Percentiles rank a stretch among this genome's conserved stretches.
Conservation (phyloP, 1,140 invertebrate species). For the Dendroctonus valens region DNA sequence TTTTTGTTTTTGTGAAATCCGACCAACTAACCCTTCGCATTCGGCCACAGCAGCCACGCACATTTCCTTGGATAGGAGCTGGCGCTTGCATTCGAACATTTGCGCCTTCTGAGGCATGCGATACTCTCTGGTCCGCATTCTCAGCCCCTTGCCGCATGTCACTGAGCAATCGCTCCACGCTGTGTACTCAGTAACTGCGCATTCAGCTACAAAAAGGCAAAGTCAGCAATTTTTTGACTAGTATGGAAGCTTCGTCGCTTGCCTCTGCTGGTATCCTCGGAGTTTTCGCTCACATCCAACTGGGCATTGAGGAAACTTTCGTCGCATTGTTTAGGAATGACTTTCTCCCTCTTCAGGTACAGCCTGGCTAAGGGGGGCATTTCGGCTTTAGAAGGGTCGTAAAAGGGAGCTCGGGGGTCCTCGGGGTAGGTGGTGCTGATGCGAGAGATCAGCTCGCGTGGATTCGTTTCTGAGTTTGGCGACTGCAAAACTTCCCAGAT, state of each 20-base stretch:
- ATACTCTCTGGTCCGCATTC: slow-evolving; percentile 76
- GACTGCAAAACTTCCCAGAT: slow-evolving; percentile 58
- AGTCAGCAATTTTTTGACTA: not conserved
- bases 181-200: slow-evolving; percentile 71
- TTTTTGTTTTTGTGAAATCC: not conserved
- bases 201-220: slow-evolving; percentile 63
- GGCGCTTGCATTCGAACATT: slow-evolving; percentile 75
- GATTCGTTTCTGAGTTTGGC: slow-evolving; percentile 79
- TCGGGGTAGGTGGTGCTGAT: slow-evolving; percentile 87
- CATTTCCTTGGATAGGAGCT: slow-evolving; percentile 84
- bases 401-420: slow-evolving; percentile 89
- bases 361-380: slow-evolving; percentile 81
- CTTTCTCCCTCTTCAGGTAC: slow-evolving; percentile 68
- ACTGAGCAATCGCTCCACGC: slow-evolving; percentile 81
- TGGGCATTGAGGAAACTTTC: slow-evolving; percentile 62
- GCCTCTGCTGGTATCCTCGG: slow-evolving; percentile 72
- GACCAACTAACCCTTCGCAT: slow-evolving; percentile 55
- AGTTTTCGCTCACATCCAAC: slow-evolving; percentile 69
- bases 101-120: slow-evolving; percentile 73
- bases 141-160: slow-evolving; percentile 83
- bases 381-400: slow-evolving; percentile 68
- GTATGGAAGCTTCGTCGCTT: slow-evolving; percentile 45
- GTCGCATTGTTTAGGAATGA: slow-evolving; percentile 71
- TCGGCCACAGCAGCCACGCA: slow-evolving; percentile 71
- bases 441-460: slow-evolving; percentile 82